Conservation (phyloP, 2,113 vertebrate species). For the Toxotes chatareus region DNA sequence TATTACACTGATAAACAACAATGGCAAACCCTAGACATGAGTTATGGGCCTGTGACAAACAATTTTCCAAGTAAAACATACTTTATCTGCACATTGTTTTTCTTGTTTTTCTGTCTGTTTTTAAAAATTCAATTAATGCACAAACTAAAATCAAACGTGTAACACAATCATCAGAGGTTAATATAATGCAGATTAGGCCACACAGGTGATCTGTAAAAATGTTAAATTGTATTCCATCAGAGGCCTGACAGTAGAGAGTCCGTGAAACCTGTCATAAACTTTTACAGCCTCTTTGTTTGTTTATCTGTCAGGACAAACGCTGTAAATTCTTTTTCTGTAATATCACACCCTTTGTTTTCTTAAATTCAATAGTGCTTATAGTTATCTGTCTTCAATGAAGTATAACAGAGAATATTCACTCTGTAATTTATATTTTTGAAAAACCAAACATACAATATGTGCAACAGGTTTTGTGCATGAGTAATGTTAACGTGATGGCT, state of each 20-base stretch:
- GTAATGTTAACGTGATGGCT: not conserved
- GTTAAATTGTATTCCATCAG: not conserved
- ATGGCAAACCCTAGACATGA: not conserved
- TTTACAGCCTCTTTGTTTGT: conserved; percentile 39
- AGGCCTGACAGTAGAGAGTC: not conserved
- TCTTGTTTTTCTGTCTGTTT: conserved; percentile 11
- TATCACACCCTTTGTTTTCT: not conserved
- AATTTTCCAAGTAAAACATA: not conserved
- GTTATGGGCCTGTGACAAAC: not conserved
- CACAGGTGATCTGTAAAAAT: conserved; percentile 1
- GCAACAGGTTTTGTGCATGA: not conserved
- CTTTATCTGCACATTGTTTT: conserved; percentile 6
- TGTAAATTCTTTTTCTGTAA: conserved; percentile 10
- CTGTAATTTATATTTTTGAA: not conserved
- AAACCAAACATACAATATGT: not conserved
- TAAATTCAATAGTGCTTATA: not conserved
- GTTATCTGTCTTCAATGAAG: not conserved
- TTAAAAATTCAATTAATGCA: not conserved
- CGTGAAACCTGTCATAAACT: conserved; percentile 12
- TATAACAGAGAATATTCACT: not conserved
- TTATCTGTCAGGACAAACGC: conserved; percentile 10
- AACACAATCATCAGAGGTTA: not conserved
- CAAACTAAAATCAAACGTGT: not conserved
- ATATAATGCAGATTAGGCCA: conserved; percentile 35
- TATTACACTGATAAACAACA: conserved; percentile 17